Base-by-base conservation (phyloP, 2,888 invertebrate genomes). In the Cosmopolites sordidus region DNA sequence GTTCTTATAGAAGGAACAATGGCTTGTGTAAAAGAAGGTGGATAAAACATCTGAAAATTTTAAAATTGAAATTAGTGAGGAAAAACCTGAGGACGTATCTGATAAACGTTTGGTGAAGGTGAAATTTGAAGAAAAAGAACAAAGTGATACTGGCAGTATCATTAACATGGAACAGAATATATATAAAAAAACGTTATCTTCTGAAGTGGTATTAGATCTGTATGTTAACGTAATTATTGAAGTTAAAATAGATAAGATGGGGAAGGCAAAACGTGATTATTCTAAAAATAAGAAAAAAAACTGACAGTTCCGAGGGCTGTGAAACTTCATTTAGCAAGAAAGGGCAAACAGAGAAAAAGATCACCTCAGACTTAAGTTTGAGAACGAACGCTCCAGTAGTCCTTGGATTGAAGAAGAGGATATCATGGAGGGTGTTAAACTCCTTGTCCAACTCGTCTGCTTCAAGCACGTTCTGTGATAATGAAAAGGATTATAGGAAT, bases 401-500 rank as follows among this genome's bases (percentile, higher is more conserved):
- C 79, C 80, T 1, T 76, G 79, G 74, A 76, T 78, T 0, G 79
- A 79, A 56, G 80, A 80, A 57, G 77, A 79, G 43, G 77, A 64
- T 1, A 51, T 56, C 43, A 51, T 53, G 4, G 57, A 56, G 51
- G 44, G 60, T 37, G 59, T 55, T 43, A 66, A 68, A 86, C 66
- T 84, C 84, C 11, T 76, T 84, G 51, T 84, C 85, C 2, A 83
- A 82, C 67, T 81, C 80, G 51, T 77, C 76, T 1, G 76, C 73
- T 51, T 79, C 79, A 0, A 78, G 78, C 16, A 73, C 74, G 1
- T 74, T 76, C 6, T 74, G 72, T 50, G 90, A 90, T 58, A 88
- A 87, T 44, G 88, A 89, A 64, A 77, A 84, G 6, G 89, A 90
- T 48, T 86, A 88, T 67, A 78, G 86, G 17, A 82, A 86, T 18